These are phyloP conservation scores for Zele albiditarsus DNA, from an alignment of 2,888 invertebrate species.

Conservation along the genomic window DNA sequence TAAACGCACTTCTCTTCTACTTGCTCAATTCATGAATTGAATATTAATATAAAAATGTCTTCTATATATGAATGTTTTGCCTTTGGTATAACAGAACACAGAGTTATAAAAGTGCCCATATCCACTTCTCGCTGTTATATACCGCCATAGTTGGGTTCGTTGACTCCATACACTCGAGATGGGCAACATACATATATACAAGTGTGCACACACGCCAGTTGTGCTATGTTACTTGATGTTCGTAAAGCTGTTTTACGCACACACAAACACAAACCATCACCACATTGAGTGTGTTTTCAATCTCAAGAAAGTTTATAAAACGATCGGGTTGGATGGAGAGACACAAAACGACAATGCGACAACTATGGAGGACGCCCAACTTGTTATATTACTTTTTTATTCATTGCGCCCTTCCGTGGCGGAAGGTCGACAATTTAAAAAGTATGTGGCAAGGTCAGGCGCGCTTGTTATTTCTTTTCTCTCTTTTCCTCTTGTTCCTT, in stretches of 20 bases:
- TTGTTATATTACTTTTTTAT: background rate
- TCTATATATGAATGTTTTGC: background rate
- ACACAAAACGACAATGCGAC: background rate
- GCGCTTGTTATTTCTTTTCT: constrained; percentile 20
- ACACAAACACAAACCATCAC: constrained; percentile 43
- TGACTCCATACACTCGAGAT: constrained; percentile 48
- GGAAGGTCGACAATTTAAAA: constrained; percentile 39
- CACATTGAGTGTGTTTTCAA: constrained; percentile 24
- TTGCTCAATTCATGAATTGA: constrained; percentile 15
- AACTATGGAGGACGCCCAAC: background rate
- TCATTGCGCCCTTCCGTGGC: constrained; percentile 17
- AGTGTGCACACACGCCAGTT: constrained; percentile 36
- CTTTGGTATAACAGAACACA: background rate
- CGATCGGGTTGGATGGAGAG: background rate
- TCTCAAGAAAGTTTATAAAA: background rate
- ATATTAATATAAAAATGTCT: no score
- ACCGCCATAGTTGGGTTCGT: constrained; percentile 48
- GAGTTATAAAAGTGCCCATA: background rate
- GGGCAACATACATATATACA: constrained; percentile 20
- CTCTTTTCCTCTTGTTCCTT: background rate
- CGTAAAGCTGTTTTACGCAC: constrained; percentile 6
- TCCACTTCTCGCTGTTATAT: constrained; percentile 25
- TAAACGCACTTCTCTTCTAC: background rate
- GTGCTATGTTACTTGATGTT: background rate
- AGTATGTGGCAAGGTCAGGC: constrained; percentile 36